Base-by-base conservation (phyloP, 2,113 vertebrate species). In the Dicaeum eximium region DNA sequence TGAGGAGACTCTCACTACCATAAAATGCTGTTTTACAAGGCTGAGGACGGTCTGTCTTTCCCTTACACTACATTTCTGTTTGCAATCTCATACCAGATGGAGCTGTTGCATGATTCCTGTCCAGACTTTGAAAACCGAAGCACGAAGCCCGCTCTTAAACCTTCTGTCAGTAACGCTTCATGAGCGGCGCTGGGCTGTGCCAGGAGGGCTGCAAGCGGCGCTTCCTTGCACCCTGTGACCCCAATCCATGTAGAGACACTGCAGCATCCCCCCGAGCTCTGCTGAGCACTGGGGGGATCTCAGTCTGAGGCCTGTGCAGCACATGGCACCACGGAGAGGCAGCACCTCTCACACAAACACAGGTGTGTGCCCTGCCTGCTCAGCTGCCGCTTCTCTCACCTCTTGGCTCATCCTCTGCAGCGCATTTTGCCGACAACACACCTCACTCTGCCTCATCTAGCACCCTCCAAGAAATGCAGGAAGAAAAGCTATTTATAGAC, bases 21-120 rank as follows among this genome's bases (percentile, higher is more conserved):
- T 47, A 93, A 87, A 96, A 86, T 21, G 31, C 71, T 15, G 25
- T 80, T 93, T 96, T 96, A 90, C 67, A 96, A 95, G 89, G 73
- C 57, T 44, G 56, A 86, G 23, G 54, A 82, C 2, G 14, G 50
- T 44, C 74, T 85, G 81, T 33, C 90, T 88, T 86, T 92, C 51
- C 62, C 60, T 70, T 62, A 24, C 40, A 27, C 75, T 78, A 64
- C 23, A 13, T 50, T 80, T 95, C 94, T 96, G 74, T 88, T 88
- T 78, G 90, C 79, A 94, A 11, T 64, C 69, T 81, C 64, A 30
- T 70, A 95, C 75, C 95, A 95, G 85, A 93, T 94, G 74, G 75
- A 84, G 75, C 7, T 80, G 79, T 64, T 84, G 82, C 57, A 60
- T 13, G 82, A 83, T 45, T 88, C 72, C 64, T 44, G 56, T 48